Base-by-base conservation (phyloP, 2,888 invertebrate species). In the Liposcelis brunnea region DNA sequence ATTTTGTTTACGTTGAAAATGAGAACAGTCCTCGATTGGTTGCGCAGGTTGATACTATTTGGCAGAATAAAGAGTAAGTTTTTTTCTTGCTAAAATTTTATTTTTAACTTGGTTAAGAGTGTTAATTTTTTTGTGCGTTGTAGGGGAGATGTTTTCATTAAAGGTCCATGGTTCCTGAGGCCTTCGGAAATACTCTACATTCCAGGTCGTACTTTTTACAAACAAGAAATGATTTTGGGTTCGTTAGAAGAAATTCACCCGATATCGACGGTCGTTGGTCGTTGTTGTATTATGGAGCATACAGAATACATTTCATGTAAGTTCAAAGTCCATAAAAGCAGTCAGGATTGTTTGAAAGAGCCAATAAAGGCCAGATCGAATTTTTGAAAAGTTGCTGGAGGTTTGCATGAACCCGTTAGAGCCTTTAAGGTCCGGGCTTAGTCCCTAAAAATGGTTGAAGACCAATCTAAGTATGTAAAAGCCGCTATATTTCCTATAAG, bases 1-100 rank as follows among this genome's bases (percentile, higher is more conserved):
- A 98, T 64, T 91, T 81, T 61, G 94, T 97, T 36, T 93, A 94
- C 59, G 89, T 95, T 11, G 87, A 87, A 48, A 86, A 85, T 1
- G 85, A 87, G 56, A 83, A 83, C 12, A 87, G 87, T 42, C 49
- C 50, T 43, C 52, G 49, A n/a, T 44, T 49, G 8, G 53, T 53
- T 12, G 49, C 51, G 79, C 84, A 94, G 61, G 82, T 97, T 51
- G 91, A 95, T 60, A 80, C 81, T 48, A 84, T 97, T 59, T 97
- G 94, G 94, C 85, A 85, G 56, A 85, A 86, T 37, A 77, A 79
- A 60, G 79, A 81, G 87, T 89, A 64, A 72, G 78, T 19, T 34
- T 21, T 26, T 45, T 31, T 45, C 45, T 43, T 34, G 48, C 37
- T 34, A 36, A 46, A 32, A 46, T 19, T 40, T 26, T 31, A 3